Evolutionary conservation across 2,888 invertebrate genomes (phyloP), one percentile per base, ranked within the genome.

Genomic region (Diogma glabrata): DNA sequence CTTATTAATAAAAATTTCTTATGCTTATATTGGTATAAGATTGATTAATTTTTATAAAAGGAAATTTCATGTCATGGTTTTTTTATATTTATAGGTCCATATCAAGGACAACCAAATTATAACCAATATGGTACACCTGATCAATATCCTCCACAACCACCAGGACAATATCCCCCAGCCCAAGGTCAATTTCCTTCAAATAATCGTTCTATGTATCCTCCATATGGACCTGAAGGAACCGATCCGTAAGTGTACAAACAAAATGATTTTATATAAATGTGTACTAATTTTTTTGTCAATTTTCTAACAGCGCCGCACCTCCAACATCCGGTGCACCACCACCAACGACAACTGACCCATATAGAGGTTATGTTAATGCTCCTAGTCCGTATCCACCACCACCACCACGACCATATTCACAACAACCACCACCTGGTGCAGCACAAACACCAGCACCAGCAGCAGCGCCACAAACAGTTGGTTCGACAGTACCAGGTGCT

Each of bases 141-240:
- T 66, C 72, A 66, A 69, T 77, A 67, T 68, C 75, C 68, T 69
- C 75, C 79, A 52, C 69, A 76, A 53, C 75, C 68, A 54, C 73
- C 77, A 51, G 73, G 72, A 60, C 75, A 75, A 64, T 81, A 79
- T 69, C 76, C 78, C 55, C 73, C 76, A 59, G 74, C 76, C 53
- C 75, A 73, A 63, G 69, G 69, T 60, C 75, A 70, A 64, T 74
- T 73, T 69, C 77, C 78, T 55, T 81, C 81, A 60, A 76, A 81
- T 56, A 82, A 83, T 69, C 81, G 86, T 74, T 84, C 84, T 63
- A 84, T 85, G 62, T 85, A 86, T 65, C 85, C 86, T 62, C 83
- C 86, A 60, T 84, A 85, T 62, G 83, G 84, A 56, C 78, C 82
- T 49, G 75, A 77, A 52, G 81, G 80, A 57, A 79, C 79, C 60